Conservation (phyloP, 2,888 invertebrate species). For the Amiota mariae region DNA sequence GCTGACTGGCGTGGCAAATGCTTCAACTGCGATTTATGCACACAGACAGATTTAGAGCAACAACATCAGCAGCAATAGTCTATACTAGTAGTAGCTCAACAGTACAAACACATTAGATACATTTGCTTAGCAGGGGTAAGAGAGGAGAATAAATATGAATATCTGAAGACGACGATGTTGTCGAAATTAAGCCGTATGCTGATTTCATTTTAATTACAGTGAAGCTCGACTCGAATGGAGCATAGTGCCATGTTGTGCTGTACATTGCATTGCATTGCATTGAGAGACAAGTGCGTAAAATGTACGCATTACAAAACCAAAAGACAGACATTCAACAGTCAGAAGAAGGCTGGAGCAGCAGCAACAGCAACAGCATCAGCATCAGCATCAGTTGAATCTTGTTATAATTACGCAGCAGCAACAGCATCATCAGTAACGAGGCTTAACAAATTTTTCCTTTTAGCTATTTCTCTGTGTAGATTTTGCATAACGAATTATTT, state of each 20-base stretch:
- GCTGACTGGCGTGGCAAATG: constrained; percentile 66
- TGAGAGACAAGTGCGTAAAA: constrained; percentile 65
- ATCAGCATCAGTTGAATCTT: neutral
- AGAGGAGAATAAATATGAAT: constrained; percentile 22
- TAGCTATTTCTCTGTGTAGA: neutral
- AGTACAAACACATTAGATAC: constrained; percentile 59
- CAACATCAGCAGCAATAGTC: no score
- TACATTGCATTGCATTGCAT: constrained; percentile 42
- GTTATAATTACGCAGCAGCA: constrained; percentile 14
- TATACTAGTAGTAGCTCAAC: neutral
- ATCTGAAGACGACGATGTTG: constrained; percentile 39
- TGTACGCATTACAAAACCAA: constrained; percentile 43
- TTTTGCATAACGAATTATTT: neutral
- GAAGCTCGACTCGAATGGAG: constrained; percentile 14
- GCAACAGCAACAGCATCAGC: neutral
- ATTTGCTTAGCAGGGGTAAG: neutral
- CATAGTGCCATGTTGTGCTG: no score
- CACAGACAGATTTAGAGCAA: constrained; percentile 67
- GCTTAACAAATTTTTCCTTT: constrained; percentile 7
- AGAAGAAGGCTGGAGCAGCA: neutral
- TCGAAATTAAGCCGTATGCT: constrained; percentile 66
- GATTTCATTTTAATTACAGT: constrained; percentile 67
- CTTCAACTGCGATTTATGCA: constrained; percentile 47
- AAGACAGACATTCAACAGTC: neutral
- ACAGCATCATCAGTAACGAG: neutral